Percentiles rank a stretch among this genome's conserved stretches.
These are phyloP conservation scores for Thymallus thymallus DNA, from an alignment of 2,113 vertebrate genomes.

Conservation along the genomic window DNA sequence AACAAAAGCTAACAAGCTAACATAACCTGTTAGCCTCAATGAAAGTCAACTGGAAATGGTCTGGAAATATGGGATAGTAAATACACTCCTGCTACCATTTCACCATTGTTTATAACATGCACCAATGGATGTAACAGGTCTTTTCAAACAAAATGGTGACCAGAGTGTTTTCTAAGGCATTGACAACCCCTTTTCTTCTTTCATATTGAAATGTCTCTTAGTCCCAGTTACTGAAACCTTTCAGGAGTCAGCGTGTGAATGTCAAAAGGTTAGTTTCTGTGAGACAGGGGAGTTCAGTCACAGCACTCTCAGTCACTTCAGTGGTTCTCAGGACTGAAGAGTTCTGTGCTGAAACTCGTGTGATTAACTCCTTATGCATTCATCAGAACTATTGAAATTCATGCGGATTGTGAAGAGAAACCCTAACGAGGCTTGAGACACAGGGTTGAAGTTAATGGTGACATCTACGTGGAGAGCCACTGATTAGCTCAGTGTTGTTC, in stretches of 20 bases:
- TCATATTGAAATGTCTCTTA: not conserved
- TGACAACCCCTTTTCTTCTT: not conserved
- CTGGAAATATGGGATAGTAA: constrained; percentile 14
- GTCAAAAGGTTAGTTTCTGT: not conserved
- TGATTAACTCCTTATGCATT: constrained; percentile 46
- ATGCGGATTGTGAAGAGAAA: constrained; percentile 15
- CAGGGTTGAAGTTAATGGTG: not conserved
- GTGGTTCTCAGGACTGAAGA: constrained; percentile 37
- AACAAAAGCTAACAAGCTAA: constrained; percentile 50
- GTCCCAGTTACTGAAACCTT: not conserved
- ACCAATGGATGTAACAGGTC: not conserved
- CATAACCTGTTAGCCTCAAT: constrained; percentile 60
- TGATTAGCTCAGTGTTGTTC: constrained; percentile 13
- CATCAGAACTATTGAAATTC: constrained; percentile 35
- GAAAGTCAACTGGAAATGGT: constrained; percentile 43
- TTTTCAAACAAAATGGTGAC: not conserved
- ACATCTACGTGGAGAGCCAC: not conserved
- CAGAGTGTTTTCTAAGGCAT: not conserved
- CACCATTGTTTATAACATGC: not conserved
- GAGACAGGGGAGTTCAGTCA: constrained; percentile 20
- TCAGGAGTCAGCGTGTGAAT: not conserved
- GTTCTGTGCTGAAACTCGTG: constrained; percentile 26
- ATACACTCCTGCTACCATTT: constrained; percentile 6
- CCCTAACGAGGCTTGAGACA: constrained; percentile 23
- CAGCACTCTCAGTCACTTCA: constrained; percentile 19